phyloP scores from a whole-genome alignment of 1,140 invertebrate species.

The Achatina immaculata region DNA sequence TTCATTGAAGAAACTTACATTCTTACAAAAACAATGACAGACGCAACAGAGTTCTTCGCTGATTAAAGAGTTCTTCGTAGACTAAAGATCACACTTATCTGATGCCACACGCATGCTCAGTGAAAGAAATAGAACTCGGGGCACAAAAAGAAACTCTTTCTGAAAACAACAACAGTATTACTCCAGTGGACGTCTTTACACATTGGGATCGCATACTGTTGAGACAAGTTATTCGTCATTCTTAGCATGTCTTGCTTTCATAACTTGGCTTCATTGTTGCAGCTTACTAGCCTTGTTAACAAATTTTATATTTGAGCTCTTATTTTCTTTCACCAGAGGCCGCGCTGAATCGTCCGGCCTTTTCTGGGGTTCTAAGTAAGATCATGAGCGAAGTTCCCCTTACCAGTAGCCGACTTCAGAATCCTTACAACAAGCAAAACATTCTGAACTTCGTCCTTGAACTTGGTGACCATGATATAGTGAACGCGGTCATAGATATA shows the following conservation, averaged over 20 bases:
- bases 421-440: slow-evolving; percentile 49
- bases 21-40: too few species aligned
- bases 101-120: too few species aligned
- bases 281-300: not conserved
- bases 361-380: slow-evolving; percentile 6
- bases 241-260: not conserved
- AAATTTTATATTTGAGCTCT: not conserved
- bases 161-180: too few species aligned
- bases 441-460: slow-evolving; percentile 54
- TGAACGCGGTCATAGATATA: slow-evolving; percentile 42
- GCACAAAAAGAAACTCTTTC: too few species aligned
- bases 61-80: too few species aligned
- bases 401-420: slow-evolving; percentile 9
- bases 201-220: too few species aligned
- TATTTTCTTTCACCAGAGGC: slow-evolving; percentile 5
- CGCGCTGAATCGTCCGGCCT: slow-evolving; percentile 14
- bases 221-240: not conserved
- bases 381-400: slow-evolving; percentile 1
- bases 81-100: too few species aligned
- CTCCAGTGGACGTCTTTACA: too few species aligned
- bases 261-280: not conserved
- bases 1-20: too few species aligned
- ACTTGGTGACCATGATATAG: slow-evolving; percentile 39
- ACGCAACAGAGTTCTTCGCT: too few species aligned
- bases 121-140: too few species aligned